phyloP scores from a whole-genome alignment of 2,888 invertebrate genomes.

The Abrostola triplasia region DNA sequence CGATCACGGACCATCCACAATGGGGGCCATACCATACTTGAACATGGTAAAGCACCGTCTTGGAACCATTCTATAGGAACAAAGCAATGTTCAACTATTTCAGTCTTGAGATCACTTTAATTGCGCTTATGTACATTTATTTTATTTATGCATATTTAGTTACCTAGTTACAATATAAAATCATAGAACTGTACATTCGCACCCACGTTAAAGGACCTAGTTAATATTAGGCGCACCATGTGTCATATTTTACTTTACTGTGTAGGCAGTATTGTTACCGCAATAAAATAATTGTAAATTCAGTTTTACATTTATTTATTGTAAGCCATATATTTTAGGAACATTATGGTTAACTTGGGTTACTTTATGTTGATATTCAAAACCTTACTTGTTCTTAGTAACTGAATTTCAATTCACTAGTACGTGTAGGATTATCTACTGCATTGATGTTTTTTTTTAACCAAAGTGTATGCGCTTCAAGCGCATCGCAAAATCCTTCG shows the following conservation, averaged over 20 bases:
- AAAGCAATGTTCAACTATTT: constrained; percentile 38
- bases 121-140: constrained; percentile 14
- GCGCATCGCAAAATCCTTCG: too few species aligned
- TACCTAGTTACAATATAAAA: constrained; percentile 5
- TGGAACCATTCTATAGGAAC: constrained; percentile 39
- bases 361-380: too few species aligned
- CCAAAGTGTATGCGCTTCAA: too few species aligned
- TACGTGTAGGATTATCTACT: too few species aligned
- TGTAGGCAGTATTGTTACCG: constrained; percentile 33
- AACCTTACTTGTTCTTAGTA: too few species aligned
- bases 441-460: too few species aligned
- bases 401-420: too few species aligned
- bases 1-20: constrained; percentile 73
- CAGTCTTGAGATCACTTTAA: constrained; percentile 22
- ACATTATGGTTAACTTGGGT: too few species aligned
- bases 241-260: constrained; percentile 21
- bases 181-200: constrained; percentile 38
- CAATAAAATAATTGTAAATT: too few species aligned
- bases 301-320: too few species aligned
- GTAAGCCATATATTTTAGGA: too few species aligned
- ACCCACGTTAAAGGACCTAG: constrained; percentile 25
- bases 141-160: constrained; percentile 13
- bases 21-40: constrained; percentile 71
- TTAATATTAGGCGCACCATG: constrained; percentile 30
- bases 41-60: constrained; percentile 65